These are phyloP conservation scores for Micromys minutus DNA, from an alignment of 2,113 vertebrate genomes.

Conservation along the genomic window DNA sequence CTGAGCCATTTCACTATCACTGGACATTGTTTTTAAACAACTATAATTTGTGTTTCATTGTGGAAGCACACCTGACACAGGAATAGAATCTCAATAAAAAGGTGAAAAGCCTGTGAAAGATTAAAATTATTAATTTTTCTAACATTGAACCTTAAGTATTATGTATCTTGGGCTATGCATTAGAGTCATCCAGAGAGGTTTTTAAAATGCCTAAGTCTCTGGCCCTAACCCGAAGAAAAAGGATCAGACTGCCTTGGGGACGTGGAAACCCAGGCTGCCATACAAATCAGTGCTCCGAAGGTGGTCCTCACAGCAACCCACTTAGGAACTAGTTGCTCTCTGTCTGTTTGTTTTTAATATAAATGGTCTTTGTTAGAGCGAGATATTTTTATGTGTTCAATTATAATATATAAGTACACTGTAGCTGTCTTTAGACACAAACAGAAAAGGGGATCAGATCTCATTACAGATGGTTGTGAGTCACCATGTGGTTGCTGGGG, in stretches of 20 bases:
- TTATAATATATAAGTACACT: too few relatives aligned
- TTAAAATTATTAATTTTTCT: slow-evolving; percentile 27
- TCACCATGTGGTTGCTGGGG: too few relatives aligned
- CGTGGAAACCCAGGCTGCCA: not conserved
- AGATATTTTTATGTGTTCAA: too few relatives aligned
- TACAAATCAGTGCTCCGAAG: not conserved
- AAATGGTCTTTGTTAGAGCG: slow-evolving; percentile 21
- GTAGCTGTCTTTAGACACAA: too few relatives aligned
- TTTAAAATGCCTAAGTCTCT: not conserved
- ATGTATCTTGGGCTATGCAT: too few relatives aligned
- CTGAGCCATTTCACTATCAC: not conserved
- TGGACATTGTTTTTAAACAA: not conserved
- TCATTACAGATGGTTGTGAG: too few relatives aligned
- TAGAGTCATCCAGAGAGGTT: slow-evolving; percentile 1
- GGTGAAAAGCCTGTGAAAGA: slow-evolving; percentile 34
- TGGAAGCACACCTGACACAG: not conserved
- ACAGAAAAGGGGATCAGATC: too few relatives aligned
- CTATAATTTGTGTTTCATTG: slow-evolving; percentile 20
- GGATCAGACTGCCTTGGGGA: not conserved
- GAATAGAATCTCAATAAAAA: slow-evolving; percentile 50
- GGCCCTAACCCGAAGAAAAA: not conserved
- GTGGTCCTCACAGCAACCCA: not conserved
- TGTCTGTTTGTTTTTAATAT: slow-evolving; percentile 10
- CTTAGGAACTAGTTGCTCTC: not conserved
- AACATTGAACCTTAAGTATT: not conserved